A percentile compares a stretch with the other conserved stretches of the same genome.
Evolutionary conservation across 1,140 invertebrate genomes (phyloP).

Genomic region (Aphelinus certus): DNA sequence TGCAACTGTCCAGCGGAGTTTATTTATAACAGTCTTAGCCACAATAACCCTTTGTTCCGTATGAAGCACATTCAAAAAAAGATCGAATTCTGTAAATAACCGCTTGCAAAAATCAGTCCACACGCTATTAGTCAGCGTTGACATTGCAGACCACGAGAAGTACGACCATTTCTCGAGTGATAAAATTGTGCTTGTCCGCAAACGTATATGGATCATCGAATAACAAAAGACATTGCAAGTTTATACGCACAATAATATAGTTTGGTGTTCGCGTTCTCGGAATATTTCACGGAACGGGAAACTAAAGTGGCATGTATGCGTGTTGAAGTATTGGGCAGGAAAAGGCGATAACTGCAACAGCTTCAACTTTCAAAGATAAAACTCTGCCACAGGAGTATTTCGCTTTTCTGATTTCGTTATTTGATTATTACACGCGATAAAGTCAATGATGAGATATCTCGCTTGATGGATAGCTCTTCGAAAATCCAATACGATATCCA

Average conservation of each 20-base stretch:
- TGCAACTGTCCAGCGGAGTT: too few species aligned
- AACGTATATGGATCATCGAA: background rate
- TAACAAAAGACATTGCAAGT: constrained; percentile 2
- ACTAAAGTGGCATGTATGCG: background rate
- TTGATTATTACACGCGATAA: too few species aligned
- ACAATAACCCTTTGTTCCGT: background rate
- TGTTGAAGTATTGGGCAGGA: too few species aligned
- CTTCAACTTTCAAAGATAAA: too few species aligned
- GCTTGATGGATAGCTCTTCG: too few species aligned
- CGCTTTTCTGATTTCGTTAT: too few species aligned
- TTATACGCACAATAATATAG: background rate
- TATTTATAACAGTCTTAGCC: too few species aligned
- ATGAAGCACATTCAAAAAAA: background rate
- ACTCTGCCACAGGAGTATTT: too few species aligned
- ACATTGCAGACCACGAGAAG: background rate
- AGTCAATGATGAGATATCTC: too few species aligned
- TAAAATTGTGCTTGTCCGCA: background rate
- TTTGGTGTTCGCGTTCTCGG: background rate
- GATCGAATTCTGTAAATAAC: background rate
- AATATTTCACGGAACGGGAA: background rate
- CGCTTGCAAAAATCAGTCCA: too few species aligned
- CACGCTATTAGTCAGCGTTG: background rate
- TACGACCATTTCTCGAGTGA: background rate
- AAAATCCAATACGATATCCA: too few species aligned
- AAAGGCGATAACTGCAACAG: too few species aligned